phyloP scores from a whole-genome alignment of 2,888 invertebrate species.

The Eurytoma californica region DNA sequence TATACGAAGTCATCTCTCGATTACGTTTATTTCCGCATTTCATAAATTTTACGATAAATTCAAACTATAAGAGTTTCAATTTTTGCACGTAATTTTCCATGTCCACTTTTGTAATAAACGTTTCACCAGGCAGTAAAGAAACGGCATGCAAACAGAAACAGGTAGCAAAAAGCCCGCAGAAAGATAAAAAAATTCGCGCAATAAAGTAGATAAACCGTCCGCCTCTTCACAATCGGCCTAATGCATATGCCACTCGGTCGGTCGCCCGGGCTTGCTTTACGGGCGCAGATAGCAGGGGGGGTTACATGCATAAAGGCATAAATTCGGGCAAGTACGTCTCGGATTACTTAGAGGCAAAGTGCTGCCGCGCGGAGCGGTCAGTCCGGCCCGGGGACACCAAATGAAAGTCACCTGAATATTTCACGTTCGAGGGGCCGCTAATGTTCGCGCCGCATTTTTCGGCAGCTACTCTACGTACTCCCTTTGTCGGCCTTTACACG shows the following conservation, averaged over 20 bases:
- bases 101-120: neutral
- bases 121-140: neutral
- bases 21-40: too few species aligned
- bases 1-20: too few species aligned
- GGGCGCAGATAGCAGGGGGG: slow-evolving; percentile 18
- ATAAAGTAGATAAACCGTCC: slow-evolving; percentile 49
- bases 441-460: neutral
- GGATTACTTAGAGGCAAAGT: neutral
- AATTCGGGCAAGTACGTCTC: slow-evolving; percentile 26
- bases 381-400: too few species aligned
- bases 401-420: too few species aligned
- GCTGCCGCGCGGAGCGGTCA: neutral
- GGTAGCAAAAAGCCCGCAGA: too few species aligned
- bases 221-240: slow-evolving; percentile 44
- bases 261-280: slow-evolving; percentile 21
- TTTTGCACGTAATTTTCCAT: neutral
- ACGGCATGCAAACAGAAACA: too few species aligned
- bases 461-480: too few species aligned
- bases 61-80: neutral
- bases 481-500: too few species aligned
- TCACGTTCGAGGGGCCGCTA: neutral
- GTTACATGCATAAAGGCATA: slow-evolving; percentile 17
- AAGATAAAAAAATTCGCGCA: neutral
- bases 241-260: slow-evolving; percentile 29
- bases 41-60: too few species aligned